Evolutionary conservation across 1,140 invertebrate species (phyloP).

Genomic region (Drosophila melanogaster): DNA sequence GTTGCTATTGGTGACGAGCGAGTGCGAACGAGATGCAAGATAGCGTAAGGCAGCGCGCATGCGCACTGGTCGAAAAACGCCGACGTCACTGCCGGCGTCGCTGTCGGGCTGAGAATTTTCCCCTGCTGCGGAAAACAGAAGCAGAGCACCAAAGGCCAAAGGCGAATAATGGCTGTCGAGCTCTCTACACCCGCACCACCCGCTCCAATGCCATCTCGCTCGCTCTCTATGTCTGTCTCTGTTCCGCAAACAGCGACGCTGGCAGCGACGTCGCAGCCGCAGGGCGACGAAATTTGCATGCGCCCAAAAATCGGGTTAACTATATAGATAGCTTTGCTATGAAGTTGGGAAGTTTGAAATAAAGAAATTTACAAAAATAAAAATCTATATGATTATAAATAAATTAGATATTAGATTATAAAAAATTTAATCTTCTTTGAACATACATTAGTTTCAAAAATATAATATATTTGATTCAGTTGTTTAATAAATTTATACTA

Average conservation of each 20-base stretch:
- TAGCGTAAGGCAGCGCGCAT: constrained; percentile 38
- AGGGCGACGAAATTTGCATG: constrained; percentile 71
- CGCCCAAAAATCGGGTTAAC: constrained; percentile 82
- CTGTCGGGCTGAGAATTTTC: constrained; percentile 40
- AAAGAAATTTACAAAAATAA: too few relatives aligned
- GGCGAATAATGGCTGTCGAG: constrained; percentile 69
- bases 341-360: background rate
- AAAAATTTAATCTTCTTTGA: too few relatives aligned
- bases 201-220: background rate
- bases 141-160: constrained; percentile 57
- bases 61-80: constrained; percentile 61
- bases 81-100: constrained; percentile 39
- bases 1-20: constrained; percentile 4
- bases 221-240: background rate
- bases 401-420: too few relatives aligned
- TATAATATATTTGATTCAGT: background rate
- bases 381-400: too few relatives aligned
- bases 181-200: constrained; percentile 8
- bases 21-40: constrained; percentile 21
- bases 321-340: constrained; percentile 48
- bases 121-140: constrained; percentile 56
- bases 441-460: background rate
- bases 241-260: constrained; percentile 12
- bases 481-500: too few relatives aligned
- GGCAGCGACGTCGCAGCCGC: constrained; percentile 44